Conservation (phyloP, 1,140 invertebrate genomes). For the Steinernema feltiae region DNA sequence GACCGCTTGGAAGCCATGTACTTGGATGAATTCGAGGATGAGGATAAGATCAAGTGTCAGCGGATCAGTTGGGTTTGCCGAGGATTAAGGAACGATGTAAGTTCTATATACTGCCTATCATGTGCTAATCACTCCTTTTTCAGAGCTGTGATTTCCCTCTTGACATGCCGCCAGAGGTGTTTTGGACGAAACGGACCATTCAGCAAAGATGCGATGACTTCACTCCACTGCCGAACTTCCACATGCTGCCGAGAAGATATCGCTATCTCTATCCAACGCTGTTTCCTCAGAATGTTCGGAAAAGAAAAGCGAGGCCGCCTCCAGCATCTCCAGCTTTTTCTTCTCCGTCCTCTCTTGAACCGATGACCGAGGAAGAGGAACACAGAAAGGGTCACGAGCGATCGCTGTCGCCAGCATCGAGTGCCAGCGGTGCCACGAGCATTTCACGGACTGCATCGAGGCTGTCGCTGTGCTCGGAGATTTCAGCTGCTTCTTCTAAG, state of each 20-base stretch:
- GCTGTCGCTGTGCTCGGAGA: neutral
- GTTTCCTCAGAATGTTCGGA: slow-evolving; percentile 20
- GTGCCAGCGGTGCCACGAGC: neutral
- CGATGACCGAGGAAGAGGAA: neutral
- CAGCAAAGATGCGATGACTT: slow-evolving; percentile 36
- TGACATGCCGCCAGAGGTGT: slow-evolving; percentile 43
- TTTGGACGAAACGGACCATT: slow-evolving; percentile 39
- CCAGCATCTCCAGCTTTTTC: neutral
- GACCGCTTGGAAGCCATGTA: neutral
- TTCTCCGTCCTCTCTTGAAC: too few species aligned
- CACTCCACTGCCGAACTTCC: slow-evolving; percentile 40
- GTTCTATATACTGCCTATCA: neutral
- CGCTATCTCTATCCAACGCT: slow-evolving; percentile 40
- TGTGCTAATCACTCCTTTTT: neutral
- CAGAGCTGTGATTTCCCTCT: slow-evolving; percentile 41
- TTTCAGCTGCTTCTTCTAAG: neutral
- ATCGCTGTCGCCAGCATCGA: neutral
- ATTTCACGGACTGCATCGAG: neutral
- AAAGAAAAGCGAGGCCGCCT: neutral
- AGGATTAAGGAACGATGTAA: neutral
- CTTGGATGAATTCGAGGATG: neutral
- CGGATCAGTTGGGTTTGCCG: neutral
- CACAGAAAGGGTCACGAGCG: neutral
- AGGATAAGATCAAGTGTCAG: neutral
- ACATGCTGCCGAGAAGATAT: slow-evolving; percentile 36